Conservation (phyloP, 1,140 invertebrate species). For the Carposina sasakii region DNA sequence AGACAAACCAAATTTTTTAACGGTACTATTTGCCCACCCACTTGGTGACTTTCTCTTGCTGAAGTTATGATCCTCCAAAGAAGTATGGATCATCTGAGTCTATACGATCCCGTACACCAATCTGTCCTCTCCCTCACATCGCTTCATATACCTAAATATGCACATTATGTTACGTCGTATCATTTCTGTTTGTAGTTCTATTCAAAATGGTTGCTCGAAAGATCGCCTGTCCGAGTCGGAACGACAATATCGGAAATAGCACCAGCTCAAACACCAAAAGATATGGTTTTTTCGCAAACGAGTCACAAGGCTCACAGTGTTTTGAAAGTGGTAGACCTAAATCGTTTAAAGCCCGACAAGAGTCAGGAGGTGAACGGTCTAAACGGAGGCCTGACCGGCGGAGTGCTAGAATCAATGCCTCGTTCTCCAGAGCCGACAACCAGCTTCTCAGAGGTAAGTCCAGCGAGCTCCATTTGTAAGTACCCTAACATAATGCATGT, state of each 20-base stretch:
- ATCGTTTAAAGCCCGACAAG: conserved; percentile 65
- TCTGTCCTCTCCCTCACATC: conserved; percentile 20
- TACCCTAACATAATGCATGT: conserved; percentile 32
- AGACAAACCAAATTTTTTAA: too few relatives aligned
- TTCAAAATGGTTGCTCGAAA: conserved; percentile 71
- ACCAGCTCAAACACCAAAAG: conserved; percentile 60
- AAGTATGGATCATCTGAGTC: too few relatives aligned
- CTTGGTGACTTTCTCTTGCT: too few relatives aligned
- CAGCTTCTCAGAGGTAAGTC: conserved; percentile 62
- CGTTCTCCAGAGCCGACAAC: conserved; percentile 36
- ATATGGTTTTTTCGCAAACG: conserved; percentile 71
- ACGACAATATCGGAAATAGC: conserved; percentile 63
- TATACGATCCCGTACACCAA: conserved; percentile 4
- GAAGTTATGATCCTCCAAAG: too few relatives aligned
- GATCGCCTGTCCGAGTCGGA: conserved; percentile 63
- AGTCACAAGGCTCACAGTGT: conserved; percentile 58
- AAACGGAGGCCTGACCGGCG: conserved; percentile 52
- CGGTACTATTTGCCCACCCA: too few relatives aligned
- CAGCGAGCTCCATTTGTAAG: conserved; percentile 45
- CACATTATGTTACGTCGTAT: conserved; percentile 69
- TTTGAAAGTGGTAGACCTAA: conserved; percentile 69
- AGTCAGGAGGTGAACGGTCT: conserved; percentile 48
- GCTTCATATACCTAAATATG: conserved; percentile 61
- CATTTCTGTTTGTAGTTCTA: conserved; percentile 72
- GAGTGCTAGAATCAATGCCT: conserved; percentile 27